Evolutionary conservation across 2,888 invertebrate species (phyloP).

Genomic region (Timema podura): DNA sequence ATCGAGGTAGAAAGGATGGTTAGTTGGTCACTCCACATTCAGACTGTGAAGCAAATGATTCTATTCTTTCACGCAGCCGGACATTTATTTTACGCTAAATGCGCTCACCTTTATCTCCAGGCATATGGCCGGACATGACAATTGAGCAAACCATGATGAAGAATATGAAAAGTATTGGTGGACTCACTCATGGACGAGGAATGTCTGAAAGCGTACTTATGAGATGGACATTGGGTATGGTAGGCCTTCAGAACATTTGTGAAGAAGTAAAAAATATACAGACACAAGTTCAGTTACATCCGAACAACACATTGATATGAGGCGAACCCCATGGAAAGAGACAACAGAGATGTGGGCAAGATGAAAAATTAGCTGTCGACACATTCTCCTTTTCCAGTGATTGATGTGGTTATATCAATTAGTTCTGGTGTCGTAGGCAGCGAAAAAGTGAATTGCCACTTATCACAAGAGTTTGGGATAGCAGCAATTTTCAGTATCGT

Average conservation of each 20-base stretch:
- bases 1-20: constrained; percentile 23
- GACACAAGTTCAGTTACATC: background rate
- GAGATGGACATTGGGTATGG: constrained; percentile 1
- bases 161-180: constrained; percentile 18
- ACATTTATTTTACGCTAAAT: constrained; percentile 32
- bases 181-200: background rate
- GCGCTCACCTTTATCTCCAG: constrained; percentile 31
- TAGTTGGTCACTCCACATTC: constrained; percentile 26
- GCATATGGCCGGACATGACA: constrained; percentile 19
- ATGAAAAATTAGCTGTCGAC: background rate
- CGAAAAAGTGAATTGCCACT: background rate
- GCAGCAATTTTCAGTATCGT: background rate
- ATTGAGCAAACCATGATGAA: constrained; percentile 23
- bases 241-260: background rate
- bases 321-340: background rate
- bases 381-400: background rate
- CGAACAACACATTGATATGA: constrained; percentile 19
- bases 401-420: background rate
- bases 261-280: constrained; percentile 2
- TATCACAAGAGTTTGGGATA: background rate
- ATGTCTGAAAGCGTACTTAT: constrained; percentile 7
- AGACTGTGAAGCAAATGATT: constrained; percentile 26
- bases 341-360: background rate
- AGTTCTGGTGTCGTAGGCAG: background rate
- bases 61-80: constrained; percentile 30